These are phyloP conservation scores for Nanorana parkeri DNA, from an alignment of 2,113 vertebrate species.

Conservation along the genomic window DNA sequence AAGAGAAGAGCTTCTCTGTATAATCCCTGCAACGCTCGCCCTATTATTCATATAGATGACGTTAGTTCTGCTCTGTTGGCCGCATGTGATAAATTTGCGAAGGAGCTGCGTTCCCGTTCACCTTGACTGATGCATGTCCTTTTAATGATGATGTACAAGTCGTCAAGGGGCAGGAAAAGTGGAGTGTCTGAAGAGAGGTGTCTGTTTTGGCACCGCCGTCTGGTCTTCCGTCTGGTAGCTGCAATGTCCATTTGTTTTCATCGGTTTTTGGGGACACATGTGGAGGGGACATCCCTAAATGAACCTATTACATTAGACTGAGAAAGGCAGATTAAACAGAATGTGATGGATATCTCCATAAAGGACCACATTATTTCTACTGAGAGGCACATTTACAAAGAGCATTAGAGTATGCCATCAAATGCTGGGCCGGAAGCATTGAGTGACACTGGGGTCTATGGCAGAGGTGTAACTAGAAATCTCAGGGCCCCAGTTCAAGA, in stretches of 20 bases:
- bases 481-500: too few species aligned
- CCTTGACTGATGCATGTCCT: constrained; percentile 34
- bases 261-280: not conserved
- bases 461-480: too few species aligned
- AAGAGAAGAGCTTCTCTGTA: constrained; percentile 15
- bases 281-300: too few species aligned
- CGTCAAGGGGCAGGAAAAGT: not conserved
- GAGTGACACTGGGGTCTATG: too few species aligned
- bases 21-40: constrained; percentile 33
- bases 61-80: constrained; percentile 12
- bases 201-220: not conserved
- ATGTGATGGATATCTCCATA: too few species aligned
- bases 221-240: not conserved
- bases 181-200: not conserved
- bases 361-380: too few species aligned
- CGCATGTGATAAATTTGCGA: constrained; percentile 36
- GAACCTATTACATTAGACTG: too few species aligned
- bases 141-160: constrained; percentile 17
- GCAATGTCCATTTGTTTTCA: not conserved
- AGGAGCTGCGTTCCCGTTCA: constrained; percentile 12
- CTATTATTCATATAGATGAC: constrained; percentile 46
- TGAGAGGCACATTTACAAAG: too few species aligned
- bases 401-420: too few species aligned
- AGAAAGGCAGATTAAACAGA: too few species aligned
- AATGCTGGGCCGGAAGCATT: too few species aligned